Base-by-base conservation (phyloP, 1,140 invertebrate genomes). In the Aphidius ervi region DNA sequence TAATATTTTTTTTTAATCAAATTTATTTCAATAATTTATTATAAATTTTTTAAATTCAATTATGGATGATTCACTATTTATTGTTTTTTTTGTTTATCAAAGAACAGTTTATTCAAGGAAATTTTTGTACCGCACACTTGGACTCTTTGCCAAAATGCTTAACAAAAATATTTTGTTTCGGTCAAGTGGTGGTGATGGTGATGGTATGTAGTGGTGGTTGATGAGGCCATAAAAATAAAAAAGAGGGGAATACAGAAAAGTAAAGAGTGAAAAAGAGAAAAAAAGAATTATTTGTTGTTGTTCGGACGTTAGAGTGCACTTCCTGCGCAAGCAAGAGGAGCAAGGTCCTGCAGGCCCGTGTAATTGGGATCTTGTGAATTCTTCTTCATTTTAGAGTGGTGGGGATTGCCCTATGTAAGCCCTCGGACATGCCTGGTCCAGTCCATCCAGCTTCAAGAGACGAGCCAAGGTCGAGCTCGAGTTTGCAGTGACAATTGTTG, bases 351-450 rank as follows among this genome's bases (percentile, higher is more conserved):
- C 67, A 70, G 56, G 41, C 31, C 66, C 70, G 70, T 71, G 74
- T 78, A 78, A 79, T 79, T 79, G 76, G 73, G 74, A 70, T 79
- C 77, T 76, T 77, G 69, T 63, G 68, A 62, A 65, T 65, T 54
- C 52, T 58, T 53, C 59, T 58, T 37, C 31, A 49, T 55, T 43
- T 47, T 46, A 48, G 1, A 6, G 52, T 77, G 73, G 78, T 79
- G 77, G 78, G 78, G 78, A 68, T 58, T 65, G 76, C 75, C 78
- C 78, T 80, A 80, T 80, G 77, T 80, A 80, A 80, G 75, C 77
- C 75, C 76, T 78, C 72, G 72, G 70, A 76, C 75, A 69, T 67
- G 62, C 70, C 69, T 72, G 78, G 77, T 78, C 74, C 78, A 76
- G 75, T 67, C 70, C 76, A 80, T 79, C 75, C 77, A 74, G 74